phyloP scores from a whole-genome alignment of 2,113 vertebrate genomes.

The Pelvicachromis taeniatus region DNA sequence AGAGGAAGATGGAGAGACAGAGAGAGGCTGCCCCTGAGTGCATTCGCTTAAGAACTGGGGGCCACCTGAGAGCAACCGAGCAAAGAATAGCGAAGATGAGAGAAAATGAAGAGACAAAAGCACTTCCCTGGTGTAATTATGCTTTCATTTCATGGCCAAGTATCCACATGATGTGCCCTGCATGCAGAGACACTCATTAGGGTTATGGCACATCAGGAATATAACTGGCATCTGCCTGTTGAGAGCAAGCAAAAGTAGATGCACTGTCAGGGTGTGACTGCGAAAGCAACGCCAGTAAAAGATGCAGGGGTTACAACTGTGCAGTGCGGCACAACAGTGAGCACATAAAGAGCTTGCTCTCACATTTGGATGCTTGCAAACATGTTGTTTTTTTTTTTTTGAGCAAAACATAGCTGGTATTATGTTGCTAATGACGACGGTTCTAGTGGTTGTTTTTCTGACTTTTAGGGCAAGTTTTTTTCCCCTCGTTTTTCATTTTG shows the following conservation, averaged over 20 bases:
- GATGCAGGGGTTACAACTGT: background rate
- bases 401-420: background rate
- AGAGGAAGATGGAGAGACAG: slow-evolving; percentile 4
- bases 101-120: slow-evolving; percentile 70
- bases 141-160: slow-evolving; percentile 71
- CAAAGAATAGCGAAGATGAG: slow-evolving; percentile 54
- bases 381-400: background rate
- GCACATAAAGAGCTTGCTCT: background rate
- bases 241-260: background rate
- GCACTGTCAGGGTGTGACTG: background rate
- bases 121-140: slow-evolving; percentile 68
- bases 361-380: background rate
- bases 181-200: slow-evolving; percentile 56
- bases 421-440: background rate
- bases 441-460: background rate
- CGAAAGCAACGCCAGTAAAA: background rate
- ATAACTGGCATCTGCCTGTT: slow-evolving; percentile 28
- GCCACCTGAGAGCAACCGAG: slow-evolving; percentile 61
- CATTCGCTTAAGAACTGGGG: slow-evolving; percentile 21
- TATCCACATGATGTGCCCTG: slow-evolving; percentile 57
- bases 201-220: slow-evolving; percentile 27
- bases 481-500: background rate
- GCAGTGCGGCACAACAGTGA: background rate
- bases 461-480: background rate
- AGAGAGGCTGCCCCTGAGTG: slow-evolving; percentile 9